These are phyloP conservation scores for Philopedon plagiatum DNA, from an alignment of 2,888 invertebrate genomes.

Conservation along the genomic window DNA sequence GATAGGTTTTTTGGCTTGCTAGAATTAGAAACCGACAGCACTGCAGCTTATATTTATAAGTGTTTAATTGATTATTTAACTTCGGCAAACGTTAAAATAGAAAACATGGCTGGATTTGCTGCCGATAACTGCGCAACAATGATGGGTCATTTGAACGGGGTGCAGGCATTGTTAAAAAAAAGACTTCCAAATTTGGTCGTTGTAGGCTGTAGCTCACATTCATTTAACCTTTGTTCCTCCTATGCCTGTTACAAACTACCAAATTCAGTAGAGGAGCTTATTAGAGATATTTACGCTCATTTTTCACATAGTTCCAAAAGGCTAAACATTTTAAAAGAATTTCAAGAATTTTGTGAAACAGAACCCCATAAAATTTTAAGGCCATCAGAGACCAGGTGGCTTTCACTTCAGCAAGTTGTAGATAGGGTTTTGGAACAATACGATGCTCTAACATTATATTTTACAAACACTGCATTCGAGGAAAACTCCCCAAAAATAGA, in stretches of 20 bases:
- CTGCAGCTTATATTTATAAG: conserved; percentile 26
- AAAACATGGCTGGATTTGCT: conserved; percentile 48
- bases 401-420: neutral
- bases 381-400: neutral
- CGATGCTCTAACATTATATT: conserved; percentile 37
- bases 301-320: conserved; percentile 36
- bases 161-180: conserved; percentile 41
- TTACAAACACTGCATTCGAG: conserved; percentile 28
- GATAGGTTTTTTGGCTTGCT: conserved; percentile 37
- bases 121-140: conserved; percentile 45
- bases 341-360: conserved; percentile 19
- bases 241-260: conserved; percentile 34
- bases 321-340: conserved; percentile 18
- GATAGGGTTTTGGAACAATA: conserved; percentile 40
- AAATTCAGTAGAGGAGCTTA: conserved; percentile 31
- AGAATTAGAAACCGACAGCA: conserved; percentile 21
- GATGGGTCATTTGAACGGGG: conserved; percentile 49
- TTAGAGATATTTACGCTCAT: conserved; percentile 33
- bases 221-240: conserved; percentile 43
- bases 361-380: conserved; percentile 35
- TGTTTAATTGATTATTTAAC: conserved; percentile 28
- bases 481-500: conserved; percentile 7
- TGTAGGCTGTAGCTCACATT: conserved; percentile 39
- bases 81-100: conserved; percentile 23
- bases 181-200: conserved; percentile 36